Evolutionary conservation across 1,140 invertebrate genomes (phyloP), one percentile per base, ranked within the genome.

Genomic region (Heliothis virescens): DNA sequence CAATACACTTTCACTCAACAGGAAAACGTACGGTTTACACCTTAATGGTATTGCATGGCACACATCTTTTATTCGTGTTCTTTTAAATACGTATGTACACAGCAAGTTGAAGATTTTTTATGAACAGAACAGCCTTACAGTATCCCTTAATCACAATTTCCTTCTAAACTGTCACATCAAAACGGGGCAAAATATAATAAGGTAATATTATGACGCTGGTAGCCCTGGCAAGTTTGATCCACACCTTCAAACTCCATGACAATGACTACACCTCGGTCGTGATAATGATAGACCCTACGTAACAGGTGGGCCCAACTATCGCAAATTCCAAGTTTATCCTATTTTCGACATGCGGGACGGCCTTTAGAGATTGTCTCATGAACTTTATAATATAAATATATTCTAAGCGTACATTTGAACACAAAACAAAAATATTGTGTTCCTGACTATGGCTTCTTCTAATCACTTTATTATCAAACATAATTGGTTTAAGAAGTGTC

Each of bases 1-100:
- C 80, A 80, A 80, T 82, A 83, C 29, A 79, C 47, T 79, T 79
- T 55, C 52, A 41, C 77, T 79, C 53, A 80, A 18, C 26, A 80
- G 79, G 71, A 75, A 80, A 80, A 80, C 59, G 57, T 53, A 16
- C 1, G 26, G n/a, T 15, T 15, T 16, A 76, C 60, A 60, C 26
- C 29, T 41, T 16, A 48, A 48, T 18, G 52, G 12, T 16, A 62
- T 16, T 62, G 34, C 34, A 41, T 29, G 34, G 21, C 21, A 26
- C 2, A 57, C 34, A 60, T 10, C 26, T 48, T 62, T 29, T 55
- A 57, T 5, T 18, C 13, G 0, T 34, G 5, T 15, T 59, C 48
- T 26, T 18, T 55, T 48, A 21, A 18, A 26, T 18, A 71, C n/a
- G 26, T 52, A 10, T 16, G 21, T 21, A 60, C 59, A 26, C 21